Conservation (phyloP, 2,113 vertebrate species). For the Nothoprocta pentlandii region DNA sequence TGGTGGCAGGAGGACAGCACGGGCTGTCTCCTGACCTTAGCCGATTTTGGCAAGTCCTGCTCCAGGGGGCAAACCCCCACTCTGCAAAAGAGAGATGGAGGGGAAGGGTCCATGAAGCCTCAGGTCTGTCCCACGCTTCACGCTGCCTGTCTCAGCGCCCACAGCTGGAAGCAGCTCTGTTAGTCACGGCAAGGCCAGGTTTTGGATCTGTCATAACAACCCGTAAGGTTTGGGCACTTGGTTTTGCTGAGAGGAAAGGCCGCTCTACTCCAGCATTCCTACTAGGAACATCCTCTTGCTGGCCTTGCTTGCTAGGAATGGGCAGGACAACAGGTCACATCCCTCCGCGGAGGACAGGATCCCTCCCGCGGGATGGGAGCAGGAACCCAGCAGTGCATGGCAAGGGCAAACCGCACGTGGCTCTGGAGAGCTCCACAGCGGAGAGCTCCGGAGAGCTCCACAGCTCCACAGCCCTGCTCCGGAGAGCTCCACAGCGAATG, state of each 20-base stretch:
- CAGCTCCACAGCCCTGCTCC: too few species aligned
- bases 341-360: background rate
- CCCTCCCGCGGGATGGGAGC: background rate
- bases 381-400: background rate
- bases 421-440: background rate
- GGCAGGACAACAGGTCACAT: accelerated
- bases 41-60: accelerated
- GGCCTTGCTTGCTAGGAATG: accelerated
- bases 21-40: background rate
- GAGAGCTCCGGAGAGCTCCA: too few species aligned
- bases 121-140: accelerated
- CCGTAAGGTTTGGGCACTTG: conserved; percentile 7
- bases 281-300: accelerated
- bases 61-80: background rate
- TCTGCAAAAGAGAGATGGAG: background rate
- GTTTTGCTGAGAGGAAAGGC: background rate
- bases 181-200: background rate
- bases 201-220: conserved; percentile 34
- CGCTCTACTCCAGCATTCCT: background rate
- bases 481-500: background rate
- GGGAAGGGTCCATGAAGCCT: background rate
- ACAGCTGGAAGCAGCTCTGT: background rate
- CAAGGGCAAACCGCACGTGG: background rate
- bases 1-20: background rate
- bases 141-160: background rate